Percentiles rank a stretch among this genome's conserved stretches.
Conservation (phyloP, 2,888 invertebrate species). For the Marasmarcha lunaedactyla region DNA sequence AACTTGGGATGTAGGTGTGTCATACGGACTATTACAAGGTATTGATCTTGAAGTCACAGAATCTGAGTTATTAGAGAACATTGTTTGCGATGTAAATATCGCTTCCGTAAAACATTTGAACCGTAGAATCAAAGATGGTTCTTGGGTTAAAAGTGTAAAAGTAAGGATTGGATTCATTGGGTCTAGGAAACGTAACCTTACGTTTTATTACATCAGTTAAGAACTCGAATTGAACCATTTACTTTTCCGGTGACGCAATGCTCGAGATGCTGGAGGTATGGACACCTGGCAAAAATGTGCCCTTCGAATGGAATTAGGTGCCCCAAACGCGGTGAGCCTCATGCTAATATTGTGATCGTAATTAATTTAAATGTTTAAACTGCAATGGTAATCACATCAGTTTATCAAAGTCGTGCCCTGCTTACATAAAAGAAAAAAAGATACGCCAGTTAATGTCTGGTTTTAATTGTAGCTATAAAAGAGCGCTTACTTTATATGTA, state of each 20-base stretch:
- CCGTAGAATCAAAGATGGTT: no score
- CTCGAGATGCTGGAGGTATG: constrained; percentile 1
- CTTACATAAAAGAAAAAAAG: not conserved
- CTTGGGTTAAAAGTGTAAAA: constrained; percentile 2
- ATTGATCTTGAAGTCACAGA: no score
- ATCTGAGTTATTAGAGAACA: no score
- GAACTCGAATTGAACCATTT: constrained; percentile 2
- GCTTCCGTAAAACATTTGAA: no score
- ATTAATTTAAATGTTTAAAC: not conserved
- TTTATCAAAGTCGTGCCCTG: not conserved
- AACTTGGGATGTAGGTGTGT: no score
- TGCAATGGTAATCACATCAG: not conserved
- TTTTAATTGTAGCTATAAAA: not conserved
- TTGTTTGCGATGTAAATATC: no score
- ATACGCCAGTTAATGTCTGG: not conserved
- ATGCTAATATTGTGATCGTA: not conserved
- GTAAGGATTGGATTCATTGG: constrained; percentile 1
- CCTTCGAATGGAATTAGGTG: not conserved
- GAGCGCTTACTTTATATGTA: no score
- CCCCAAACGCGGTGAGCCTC: not conserved
- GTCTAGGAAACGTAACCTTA: not conserved
- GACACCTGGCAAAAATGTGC: not conserved
- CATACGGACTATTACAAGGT: no score
- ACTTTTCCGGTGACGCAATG: constrained; percentile 1
- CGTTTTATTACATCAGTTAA: not conserved